Conservation (phyloP, 2,888 invertebrate genomes). For the Standfussiana lucernea region DNA sequence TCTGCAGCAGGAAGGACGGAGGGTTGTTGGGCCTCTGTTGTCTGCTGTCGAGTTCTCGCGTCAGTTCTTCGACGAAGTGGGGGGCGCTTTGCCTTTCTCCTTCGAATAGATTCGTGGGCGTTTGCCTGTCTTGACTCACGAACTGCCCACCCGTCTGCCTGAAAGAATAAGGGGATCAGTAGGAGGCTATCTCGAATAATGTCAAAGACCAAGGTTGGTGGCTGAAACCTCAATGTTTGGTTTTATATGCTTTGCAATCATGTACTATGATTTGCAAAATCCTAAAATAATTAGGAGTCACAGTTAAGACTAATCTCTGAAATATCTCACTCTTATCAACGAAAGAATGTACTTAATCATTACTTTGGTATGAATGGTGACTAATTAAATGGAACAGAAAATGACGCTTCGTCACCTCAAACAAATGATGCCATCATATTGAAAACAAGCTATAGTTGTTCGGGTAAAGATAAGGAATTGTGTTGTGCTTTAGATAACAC, state of each 20-base stretch:
- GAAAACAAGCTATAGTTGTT: conserved; percentile 19
- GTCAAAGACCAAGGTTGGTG: background rate
- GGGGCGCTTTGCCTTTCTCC: conserved; percentile 41
- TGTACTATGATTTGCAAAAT: background rate
- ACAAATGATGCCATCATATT: conserved; percentile 20
- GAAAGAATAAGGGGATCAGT: conserved; percentile 74
- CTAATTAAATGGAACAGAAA: conserved; percentile 15
- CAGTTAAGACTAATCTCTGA: conserved; percentile 20
- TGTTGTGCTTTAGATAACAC: conserved; percentile 2
- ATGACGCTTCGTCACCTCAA: conserved; percentile 11
- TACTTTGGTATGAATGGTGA: conserved; percentile 10
- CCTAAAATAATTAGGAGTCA: conserved; percentile 3
- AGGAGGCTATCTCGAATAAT: conserved; percentile 1
- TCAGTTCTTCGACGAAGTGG: conserved; percentile 85
- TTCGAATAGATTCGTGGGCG: conserved; percentile 17
- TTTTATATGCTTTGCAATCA: background rate
- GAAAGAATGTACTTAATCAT: conserved; percentile 39
- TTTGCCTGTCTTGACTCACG: conserved; percentile 67
- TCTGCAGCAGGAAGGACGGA: conserved; percentile 86
- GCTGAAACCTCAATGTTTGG: no score
- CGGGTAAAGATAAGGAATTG: conserved; percentile 22
- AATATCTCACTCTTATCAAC: conserved; percentile 11
- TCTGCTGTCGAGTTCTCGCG: conserved; percentile 81
- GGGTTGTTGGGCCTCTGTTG: conserved; percentile 75
- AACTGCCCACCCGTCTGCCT: conserved; percentile 89